Percentiles rank a stretch among this genome's conserved stretches.
Conservation (phyloP, 2,113 vertebrate genomes). For the Paradisaea rubra region DNA sequence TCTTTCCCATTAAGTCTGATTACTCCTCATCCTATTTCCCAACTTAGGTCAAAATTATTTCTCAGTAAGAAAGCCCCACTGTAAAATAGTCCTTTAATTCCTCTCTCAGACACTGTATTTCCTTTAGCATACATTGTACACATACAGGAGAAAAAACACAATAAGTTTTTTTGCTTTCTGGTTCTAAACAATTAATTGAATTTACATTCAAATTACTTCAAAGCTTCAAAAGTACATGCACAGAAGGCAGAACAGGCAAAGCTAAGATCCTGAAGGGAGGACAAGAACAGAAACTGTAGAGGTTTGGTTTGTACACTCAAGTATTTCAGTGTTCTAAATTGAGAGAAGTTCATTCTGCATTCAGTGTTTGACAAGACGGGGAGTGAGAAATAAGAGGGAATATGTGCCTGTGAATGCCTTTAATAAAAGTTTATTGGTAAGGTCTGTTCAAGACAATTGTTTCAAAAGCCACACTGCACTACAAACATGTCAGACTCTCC, state of each 20-base stretch:
- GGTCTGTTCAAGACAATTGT: not conserved
- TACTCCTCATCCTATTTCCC: not conserved
- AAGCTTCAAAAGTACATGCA: not conserved
- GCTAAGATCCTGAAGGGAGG: not conserved
- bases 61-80: not conserved
- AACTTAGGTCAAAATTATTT: not conserved
- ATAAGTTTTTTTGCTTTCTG: not conserved
- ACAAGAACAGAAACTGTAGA: not conserved
- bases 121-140: not conserved
- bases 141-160: not conserved
- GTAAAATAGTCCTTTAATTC: not conserved
- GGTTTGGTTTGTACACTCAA: not conserved
- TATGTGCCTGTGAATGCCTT: not conserved
- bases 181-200: not conserved
- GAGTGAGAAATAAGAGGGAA: not conserved
- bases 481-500: fast-evolving
- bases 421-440: not conserved
- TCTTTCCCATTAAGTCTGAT: not conserved
- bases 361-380: not conserved
- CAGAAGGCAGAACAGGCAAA: not conserved
- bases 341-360: not conserved
- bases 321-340: not conserved
- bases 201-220: not conserved
- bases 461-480: not conserved
- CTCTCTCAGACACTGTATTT: not conserved